These are phyloP conservation scores for Xerus inauris DNA, from an alignment of 2,113 vertebrate species.

Conservation along the genomic window DNA sequence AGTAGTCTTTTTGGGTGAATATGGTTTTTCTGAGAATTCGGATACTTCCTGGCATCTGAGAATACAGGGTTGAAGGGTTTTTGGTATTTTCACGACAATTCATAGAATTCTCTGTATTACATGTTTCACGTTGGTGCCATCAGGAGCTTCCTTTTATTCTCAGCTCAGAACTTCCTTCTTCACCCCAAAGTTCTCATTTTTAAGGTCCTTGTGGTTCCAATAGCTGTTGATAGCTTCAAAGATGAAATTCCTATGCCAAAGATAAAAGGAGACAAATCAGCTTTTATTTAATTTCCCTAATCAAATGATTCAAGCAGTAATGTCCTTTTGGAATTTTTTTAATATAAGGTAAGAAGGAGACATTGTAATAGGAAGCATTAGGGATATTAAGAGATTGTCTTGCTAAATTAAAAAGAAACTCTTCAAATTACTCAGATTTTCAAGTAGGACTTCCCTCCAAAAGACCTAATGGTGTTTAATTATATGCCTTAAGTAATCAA, in stretches of 20 bases:
- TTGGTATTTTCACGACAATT: not conserved
- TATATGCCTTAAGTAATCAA: not conserved
- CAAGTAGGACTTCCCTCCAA: not conserved
- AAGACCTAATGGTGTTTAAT: not conserved
- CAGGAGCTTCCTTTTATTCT: not conserved
- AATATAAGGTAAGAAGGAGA: not conserved
- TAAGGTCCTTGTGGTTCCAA: too few relatives aligned
- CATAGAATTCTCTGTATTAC: not conserved
- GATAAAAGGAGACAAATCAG: not conserved
- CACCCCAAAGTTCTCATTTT: not conserved
- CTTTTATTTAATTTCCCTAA: not conserved
- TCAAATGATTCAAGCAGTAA: not conserved
- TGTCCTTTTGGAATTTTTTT: not conserved
- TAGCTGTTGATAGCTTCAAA: not conserved
- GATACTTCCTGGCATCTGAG: not conserved
- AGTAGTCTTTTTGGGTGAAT: not conserved
- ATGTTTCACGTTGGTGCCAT: not conserved
- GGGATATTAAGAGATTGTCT: not conserved
- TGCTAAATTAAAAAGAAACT: conserved; percentile 3
- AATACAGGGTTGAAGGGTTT: not conserved
- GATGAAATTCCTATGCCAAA: not conserved
- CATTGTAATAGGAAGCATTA: not conserved
- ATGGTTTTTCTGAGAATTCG: not conserved
- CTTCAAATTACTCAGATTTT: not conserved
- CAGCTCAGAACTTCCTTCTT: not conserved